Evolutionary conservation across 1,140 invertebrate genomes (phyloP).

Genomic region (Oppia nitens): DNA sequence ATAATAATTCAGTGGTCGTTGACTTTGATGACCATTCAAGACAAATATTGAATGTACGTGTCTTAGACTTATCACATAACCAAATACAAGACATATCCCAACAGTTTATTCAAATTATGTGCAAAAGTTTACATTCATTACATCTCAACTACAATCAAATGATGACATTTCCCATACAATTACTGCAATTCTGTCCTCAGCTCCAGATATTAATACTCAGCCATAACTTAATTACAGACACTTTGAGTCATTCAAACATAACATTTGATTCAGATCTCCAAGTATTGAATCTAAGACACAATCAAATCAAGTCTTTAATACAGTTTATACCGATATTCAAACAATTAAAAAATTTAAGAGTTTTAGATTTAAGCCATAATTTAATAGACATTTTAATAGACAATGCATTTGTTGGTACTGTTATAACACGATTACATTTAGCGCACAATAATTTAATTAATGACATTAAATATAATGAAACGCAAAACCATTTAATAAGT

Average conservation of each 20-base stretch:
- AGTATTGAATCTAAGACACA: constrained; percentile 2
- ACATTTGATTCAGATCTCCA: not conserved
- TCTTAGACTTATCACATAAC: constrained; percentile 12
- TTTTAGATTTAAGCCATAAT: constrained; percentile 61
- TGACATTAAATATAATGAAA: not conserved
- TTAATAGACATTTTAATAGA: constrained; percentile 49
- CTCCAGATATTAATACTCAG: constrained; percentile 50
- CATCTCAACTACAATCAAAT: constrained; percentile 3
- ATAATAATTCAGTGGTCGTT: not conserved
- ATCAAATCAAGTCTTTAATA: constrained; percentile 38
- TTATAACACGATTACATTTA: constrained; percentile 16
- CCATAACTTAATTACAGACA: constrained; percentile 44
- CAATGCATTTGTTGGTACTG: constrained; percentile 16
- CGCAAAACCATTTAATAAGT: not conserved
- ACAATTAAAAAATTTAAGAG: constrained; percentile 49
- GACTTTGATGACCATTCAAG: not conserved
- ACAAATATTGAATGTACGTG: constrained; percentile 13
- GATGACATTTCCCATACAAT: constrained; percentile 30
- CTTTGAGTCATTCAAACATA: not conserved
- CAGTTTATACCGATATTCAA: constrained; percentile 33
- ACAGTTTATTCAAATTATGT: not conserved
- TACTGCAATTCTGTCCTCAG: constrained; percentile 29
- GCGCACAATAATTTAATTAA: constrained; percentile 17
- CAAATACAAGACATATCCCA: not conserved
- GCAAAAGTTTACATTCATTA: not conserved